Evolutionary conservation across 2,113 vertebrate species (phyloP).

Genomic region (Epinephelus fuscoguttatus): DNA sequence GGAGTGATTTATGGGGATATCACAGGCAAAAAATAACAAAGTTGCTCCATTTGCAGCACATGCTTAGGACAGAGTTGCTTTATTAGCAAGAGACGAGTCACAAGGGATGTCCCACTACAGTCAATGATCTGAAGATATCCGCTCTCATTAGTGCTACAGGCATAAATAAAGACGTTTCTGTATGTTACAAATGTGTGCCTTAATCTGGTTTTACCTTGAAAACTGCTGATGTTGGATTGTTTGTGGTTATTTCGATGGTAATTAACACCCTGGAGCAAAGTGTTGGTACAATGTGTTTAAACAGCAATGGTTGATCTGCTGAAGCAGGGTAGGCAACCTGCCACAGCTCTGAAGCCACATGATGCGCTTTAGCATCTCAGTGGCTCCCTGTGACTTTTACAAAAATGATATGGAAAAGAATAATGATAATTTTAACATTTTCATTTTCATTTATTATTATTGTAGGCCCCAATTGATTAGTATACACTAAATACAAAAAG

Average conservation of each 20-base stretch:
- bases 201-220: conserved; percentile 27
- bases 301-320: neutral
- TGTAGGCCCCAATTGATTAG: too few species aligned
- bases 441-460: too few species aligned
- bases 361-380: too few species aligned
- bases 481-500: too few species aligned
- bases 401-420: too few species aligned
- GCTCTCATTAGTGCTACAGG: conserved; percentile 48
- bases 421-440: too few species aligned
- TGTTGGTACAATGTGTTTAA: neutral
- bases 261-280: conserved; percentile 6
- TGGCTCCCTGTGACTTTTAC: too few species aligned
- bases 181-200: conserved; percentile 23
- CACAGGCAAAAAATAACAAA: conserved; percentile 37
- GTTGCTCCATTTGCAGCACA: conserved; percentile 55
- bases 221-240: neutral
- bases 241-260: conserved; percentile 10
- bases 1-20: conserved; percentile 39
- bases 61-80: conserved; percentile 34
- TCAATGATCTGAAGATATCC: conserved; percentile 32
- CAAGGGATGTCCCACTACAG: conserved; percentile 31
- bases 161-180: conserved; percentile 7
- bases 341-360: too few species aligned
- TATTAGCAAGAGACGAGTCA: conserved; percentile 27
- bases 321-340: too few species aligned